Evolutionary conservation across 2,888 invertebrate genomes (phyloP).

Genomic region (Antheraea yamamai): DNA sequence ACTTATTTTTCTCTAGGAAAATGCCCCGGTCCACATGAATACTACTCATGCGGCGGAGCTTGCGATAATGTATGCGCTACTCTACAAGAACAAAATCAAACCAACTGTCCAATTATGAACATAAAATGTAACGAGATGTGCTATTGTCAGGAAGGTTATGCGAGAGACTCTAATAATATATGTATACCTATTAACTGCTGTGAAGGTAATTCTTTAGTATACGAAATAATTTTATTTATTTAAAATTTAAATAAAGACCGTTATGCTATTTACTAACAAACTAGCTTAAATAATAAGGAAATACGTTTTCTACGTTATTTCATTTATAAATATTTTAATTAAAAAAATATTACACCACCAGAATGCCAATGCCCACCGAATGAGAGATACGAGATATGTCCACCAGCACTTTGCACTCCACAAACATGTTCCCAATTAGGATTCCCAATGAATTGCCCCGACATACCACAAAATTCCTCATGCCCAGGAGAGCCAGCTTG

Average conservation of each 20-base stretch:
- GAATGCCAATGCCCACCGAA: slow-evolving; percentile 24
- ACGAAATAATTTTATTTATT: too few species aligned
- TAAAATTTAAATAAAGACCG: too few species aligned
- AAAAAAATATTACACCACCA: neutral
- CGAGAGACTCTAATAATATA: slow-evolving; percentile 21
- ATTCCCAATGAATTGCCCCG: slow-evolving; percentile 21
- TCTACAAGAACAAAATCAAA: slow-evolving; percentile 35
- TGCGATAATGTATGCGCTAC: slow-evolving; percentile 49
- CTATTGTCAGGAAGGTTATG: slow-evolving; percentile 49
- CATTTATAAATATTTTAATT: too few species aligned
- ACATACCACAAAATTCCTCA: neutral
- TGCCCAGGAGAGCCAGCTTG: slow-evolving; percentile 18
- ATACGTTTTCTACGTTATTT: too few species aligned
- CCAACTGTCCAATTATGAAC: slow-evolving; percentile 44
- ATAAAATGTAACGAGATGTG: slow-evolving; percentile 46
- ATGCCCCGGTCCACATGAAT: slow-evolving; percentile 40
- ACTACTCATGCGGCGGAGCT: slow-evolving; percentile 42
- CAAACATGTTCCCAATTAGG: slow-evolving; percentile 26
- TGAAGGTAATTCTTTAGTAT: too few species aligned
- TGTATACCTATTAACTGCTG: too few species aligned
- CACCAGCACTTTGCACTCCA: slow-evolving; percentile 20
- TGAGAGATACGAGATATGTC: slow-evolving; percentile 27
- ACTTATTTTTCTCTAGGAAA: slow-evolving; percentile 30
- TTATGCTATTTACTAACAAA: too few species aligned
- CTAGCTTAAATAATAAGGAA: too few species aligned